Evolutionary conservation across 1,140 invertebrate genomes (phyloP).

Genomic region (Trachymyrmex cornetzi): DNA sequence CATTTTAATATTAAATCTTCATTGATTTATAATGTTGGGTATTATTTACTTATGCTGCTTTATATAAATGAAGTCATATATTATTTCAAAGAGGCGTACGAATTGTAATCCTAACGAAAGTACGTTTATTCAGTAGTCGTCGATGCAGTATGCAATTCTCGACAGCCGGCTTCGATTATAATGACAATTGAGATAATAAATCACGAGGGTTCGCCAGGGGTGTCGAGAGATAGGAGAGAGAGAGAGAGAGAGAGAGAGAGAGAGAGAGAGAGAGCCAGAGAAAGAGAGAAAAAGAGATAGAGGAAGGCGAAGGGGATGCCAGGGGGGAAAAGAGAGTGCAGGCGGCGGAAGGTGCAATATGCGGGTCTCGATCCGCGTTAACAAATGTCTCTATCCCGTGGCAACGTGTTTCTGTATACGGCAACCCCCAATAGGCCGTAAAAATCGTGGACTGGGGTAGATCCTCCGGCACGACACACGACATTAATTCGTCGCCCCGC

Average conservation of each 20-base stretch:
- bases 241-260: constrained; percentile 18
- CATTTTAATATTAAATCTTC: background rate
- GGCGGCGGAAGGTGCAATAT: constrained; percentile 68
- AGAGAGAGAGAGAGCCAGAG: constrained; percentile 20
- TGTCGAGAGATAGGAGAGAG: constrained; percentile 36
- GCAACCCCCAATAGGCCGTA: constrained; percentile 71
- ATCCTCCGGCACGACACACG: constrained; percentile 69
- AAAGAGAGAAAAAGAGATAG: background rate
- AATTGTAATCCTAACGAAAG: constrained; percentile 74
- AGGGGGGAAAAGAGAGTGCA: constrained; percentile 41
- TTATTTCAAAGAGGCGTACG: constrained; percentile 18
- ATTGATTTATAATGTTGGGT: background rate
- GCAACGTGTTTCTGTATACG: constrained; percentile 69
- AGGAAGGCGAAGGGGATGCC: constrained; percentile 57
- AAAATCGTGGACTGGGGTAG: constrained; percentile 76
- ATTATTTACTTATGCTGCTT: constrained; percentile 25
- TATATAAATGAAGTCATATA: constrained; percentile 40
- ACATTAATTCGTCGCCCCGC: constrained; percentile 63
- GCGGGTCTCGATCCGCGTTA: constrained; percentile 76
- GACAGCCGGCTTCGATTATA: constrained; percentile 79
- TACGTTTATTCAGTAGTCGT: constrained; percentile 68
- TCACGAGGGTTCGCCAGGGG: constrained; percentile 77
- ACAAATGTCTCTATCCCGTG: constrained; percentile 82
- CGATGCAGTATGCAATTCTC: constrained; percentile 72
- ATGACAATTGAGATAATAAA: constrained; percentile 83